Base-by-base conservation (phyloP, 92 coral and sea anemone genomes). In the Zoanthus solanderi region DNA sequence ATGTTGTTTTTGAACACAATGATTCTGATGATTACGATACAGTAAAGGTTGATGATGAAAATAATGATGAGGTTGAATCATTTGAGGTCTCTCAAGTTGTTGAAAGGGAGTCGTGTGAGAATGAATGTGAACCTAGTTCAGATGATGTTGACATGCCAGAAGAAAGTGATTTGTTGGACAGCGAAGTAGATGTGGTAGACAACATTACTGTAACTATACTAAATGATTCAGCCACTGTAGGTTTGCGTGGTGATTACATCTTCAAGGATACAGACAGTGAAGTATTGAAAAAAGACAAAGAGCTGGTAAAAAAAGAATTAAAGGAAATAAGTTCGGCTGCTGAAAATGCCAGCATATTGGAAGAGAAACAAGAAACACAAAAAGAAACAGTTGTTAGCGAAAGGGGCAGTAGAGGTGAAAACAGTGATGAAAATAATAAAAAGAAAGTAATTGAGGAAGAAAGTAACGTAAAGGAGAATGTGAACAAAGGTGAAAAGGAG, bases 201-300 rank as follows among this genome's bases (percentile, higher is more conserved):
- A 90, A 91, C 81, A 91, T 91, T 54, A 87, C 88, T 13, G 83
- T 91, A 48, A 91, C 93, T 29, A 87, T 91, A 50, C 85, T 83
- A 0, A 91, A 91, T 47, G 93, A 91, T 44, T 66, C 86, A 18
- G 60, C 57, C 9, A n/a, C 34, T 4, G 58, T 32, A 37, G 73
- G 34, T 28, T 54, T 31, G 23, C 52, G 9, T 7, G 18, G 45
- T 5, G 31, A 47, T 0, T 10, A 5, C 44, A 4, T 37, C 42
- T 37, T 37, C 68, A 37, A 44, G 74, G 63, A 47, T 7, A 17
- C 58, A 4, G 75, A 81, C 37, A n/a, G 47, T 32, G 9, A 75
- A 18, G 10, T 77, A 47, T 58, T 13, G 12, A 28, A 63, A 6
- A 44, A 3, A 3, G 46, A 81, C 52, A 69, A 56, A 29, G 58